Base-by-base conservation (phyloP, 2,888 invertebrate species). In the Caenorhabditis virilis region DNA sequence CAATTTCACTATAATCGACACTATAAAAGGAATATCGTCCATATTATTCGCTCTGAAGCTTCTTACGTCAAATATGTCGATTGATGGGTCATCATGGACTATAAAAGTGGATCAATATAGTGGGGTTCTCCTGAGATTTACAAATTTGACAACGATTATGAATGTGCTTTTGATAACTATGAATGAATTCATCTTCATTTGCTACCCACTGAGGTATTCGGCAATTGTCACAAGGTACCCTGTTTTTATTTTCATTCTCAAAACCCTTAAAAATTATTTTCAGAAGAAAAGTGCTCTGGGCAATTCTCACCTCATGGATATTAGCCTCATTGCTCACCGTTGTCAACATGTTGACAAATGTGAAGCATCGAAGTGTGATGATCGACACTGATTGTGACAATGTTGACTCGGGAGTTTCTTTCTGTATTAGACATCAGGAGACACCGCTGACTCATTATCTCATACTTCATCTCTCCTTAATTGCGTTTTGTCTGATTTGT, bases 131-230 rank as follows among this genome's bases (percentile, higher is more conserved):
- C 39, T 74, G 23, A 43, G 74, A 46, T 69, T 65, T 30, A 56
- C 64, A 18, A 76, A 77, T 51, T 52, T 79, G 43, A 74, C 72
- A 9, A 79, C 78, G n/a, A 76, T 79, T 4, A 56, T 79, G 35
- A 79, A 79, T 47, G 57, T 79, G 39, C 49, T 74, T 11, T 42
- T 78, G 66, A 74, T 79, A 43, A 79, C 79, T 16, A 48, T 75
- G 39, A 72, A 79, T 55, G 79, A 79, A 52, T 78, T 67, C 64
- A 47, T 76, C 39, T 78, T 72, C 66, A 75, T 78, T 38, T 72
- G 72, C 49, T 56, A 68, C 55, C 77, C 79, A 1, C 57, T 79
- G 7, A 55, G 70, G 30, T 79, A 79, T 50, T 52, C 68, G 7
- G 49, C 56, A 2, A 50, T 71, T 25, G 71, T 79, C 9, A 76